These are phyloP conservation scores for Dolichallabes microphthalmus DNA, from an alignment of 2,113 vertebrate genomes.

Conservation along the genomic window DNA sequence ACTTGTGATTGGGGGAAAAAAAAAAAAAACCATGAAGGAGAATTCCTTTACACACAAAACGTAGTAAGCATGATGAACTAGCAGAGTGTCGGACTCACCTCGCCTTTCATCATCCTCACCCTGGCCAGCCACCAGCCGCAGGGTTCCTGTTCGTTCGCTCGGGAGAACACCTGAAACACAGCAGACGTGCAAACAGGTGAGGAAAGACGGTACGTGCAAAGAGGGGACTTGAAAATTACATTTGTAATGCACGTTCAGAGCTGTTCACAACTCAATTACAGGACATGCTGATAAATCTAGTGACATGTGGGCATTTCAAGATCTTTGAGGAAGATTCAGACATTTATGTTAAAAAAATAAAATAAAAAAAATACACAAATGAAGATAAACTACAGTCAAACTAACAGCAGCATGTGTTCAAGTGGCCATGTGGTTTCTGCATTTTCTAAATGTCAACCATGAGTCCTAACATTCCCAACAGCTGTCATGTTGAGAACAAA, in stretches of 20 bases:
- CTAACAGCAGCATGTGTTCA: neutral
- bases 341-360: neutral
- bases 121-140: slow-evolving; percentile 91
- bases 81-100: slow-evolving; percentile 73
- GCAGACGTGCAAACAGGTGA: neutral
- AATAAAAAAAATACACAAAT: neutral
- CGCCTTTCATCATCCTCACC: slow-evolving; percentile 92
- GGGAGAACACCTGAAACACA: slow-evolving; percentile 80
- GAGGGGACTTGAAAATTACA: neutral
- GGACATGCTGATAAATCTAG: neutral
- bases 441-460: neutral
- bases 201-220: neutral
- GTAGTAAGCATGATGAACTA: neutral
- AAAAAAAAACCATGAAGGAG: neutral
- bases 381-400: neutral
- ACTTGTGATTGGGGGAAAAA: no score
- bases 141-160: slow-evolving; percentile 88
- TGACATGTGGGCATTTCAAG: neutral
- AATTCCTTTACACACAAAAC: slow-evolving; percentile 1
- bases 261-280: neutral
- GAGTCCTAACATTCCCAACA: neutral
- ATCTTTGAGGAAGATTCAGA: no score
- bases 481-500: neutral
- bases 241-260: no score
- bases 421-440: neutral